phyloP scores from a whole-genome alignment of 2,888 invertebrate genomes.

The Melinaea menophilus region DNA sequence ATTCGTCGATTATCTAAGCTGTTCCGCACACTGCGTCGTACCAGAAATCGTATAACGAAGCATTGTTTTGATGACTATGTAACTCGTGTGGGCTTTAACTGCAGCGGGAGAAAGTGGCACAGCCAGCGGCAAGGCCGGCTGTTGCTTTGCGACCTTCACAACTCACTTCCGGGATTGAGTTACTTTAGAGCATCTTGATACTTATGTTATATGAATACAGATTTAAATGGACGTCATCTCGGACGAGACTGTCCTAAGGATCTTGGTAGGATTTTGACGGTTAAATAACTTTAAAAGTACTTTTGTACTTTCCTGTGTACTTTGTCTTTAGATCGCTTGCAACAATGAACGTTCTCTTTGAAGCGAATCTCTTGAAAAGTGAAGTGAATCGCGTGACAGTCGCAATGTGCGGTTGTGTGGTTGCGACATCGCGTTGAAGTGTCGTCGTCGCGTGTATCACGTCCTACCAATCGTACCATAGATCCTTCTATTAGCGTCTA shows the following conservation, averaged over 20 bases:
- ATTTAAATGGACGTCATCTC: no score
- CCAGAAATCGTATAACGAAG: slow-evolving; percentile 46
- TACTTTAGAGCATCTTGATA: slow-evolving; percentile 30
- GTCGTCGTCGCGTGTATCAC: slow-evolving; percentile 58
- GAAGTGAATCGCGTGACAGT: slow-evolving; percentile 51
- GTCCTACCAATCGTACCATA: slow-evolving; percentile 52
- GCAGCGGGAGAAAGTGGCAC: slow-evolving; percentile 69
- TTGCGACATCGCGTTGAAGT: slow-evolving; percentile 47
- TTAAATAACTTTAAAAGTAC: no score
- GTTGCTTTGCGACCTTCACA: slow-evolving; percentile 64
- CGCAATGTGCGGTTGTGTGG: slow-evolving; percentile 49
- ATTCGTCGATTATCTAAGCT: slow-evolving; percentile 68
- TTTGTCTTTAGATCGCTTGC: no score
- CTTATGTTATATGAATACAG: no score
- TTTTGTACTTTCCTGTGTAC: no score
- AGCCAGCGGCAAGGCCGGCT: slow-evolving; percentile 71
- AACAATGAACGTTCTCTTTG: slow-evolving; percentile 7
- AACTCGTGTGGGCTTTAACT: slow-evolving; percentile 62
- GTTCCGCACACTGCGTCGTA: slow-evolving; percentile 58
- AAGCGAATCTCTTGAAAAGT: slow-evolving; percentile 17
- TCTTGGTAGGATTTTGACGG: no score
- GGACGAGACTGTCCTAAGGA: no score
- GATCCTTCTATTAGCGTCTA: slow-evolving; percentile 52
- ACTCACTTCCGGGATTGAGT: slow-evolving; percentile 58
- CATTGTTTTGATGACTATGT: slow-evolving; percentile 60